Evolutionary conservation across 2,113 vertebrate species (phyloP).

Genomic region (Taurulus bubalis): DNA sequence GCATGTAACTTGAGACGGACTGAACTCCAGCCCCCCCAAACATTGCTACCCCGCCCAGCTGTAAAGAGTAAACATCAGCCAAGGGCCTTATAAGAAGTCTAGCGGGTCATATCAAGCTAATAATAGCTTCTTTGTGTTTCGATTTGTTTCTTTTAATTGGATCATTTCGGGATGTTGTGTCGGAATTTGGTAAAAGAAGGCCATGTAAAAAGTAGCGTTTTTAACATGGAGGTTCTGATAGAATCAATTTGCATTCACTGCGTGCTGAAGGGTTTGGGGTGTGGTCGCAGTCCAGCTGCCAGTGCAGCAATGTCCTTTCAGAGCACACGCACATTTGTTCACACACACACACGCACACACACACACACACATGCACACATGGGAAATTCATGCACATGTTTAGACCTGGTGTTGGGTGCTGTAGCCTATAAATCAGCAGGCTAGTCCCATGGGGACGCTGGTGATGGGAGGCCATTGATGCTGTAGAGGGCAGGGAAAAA

Average conservation of each 20-base stretch:
- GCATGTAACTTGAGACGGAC: constrained; percentile 71
- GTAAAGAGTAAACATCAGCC: constrained; percentile 26
- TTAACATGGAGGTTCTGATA: background rate
- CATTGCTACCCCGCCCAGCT: constrained; percentile 20
- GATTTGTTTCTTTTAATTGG: background rate
- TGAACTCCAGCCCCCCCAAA: constrained; percentile 38
- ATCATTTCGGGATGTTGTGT: background rate
- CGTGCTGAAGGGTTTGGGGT: constrained; percentile 30
- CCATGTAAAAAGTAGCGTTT: background rate
- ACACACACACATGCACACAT: constrained; percentile 2
- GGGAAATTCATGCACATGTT: constrained; percentile 10
- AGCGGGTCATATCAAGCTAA: constrained; percentile 6
- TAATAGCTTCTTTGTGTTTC: background rate
- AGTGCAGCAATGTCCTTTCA: constrained; percentile 12
- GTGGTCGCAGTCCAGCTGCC: constrained; percentile 39
- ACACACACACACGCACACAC: background rate
- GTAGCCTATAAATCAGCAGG: constrained; percentile 50
- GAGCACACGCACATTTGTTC: background rate
- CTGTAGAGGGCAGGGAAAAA: background rate
- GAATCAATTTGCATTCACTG: background rate
- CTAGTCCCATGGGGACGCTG: background rate
- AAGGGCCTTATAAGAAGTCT: background rate
- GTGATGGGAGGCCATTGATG: background rate
- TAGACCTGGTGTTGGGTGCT: background rate
- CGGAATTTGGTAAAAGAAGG: background rate